phyloP scores from a whole-genome alignment of 2,113 vertebrate species.

The Thamnophis sirtalis region DNA sequence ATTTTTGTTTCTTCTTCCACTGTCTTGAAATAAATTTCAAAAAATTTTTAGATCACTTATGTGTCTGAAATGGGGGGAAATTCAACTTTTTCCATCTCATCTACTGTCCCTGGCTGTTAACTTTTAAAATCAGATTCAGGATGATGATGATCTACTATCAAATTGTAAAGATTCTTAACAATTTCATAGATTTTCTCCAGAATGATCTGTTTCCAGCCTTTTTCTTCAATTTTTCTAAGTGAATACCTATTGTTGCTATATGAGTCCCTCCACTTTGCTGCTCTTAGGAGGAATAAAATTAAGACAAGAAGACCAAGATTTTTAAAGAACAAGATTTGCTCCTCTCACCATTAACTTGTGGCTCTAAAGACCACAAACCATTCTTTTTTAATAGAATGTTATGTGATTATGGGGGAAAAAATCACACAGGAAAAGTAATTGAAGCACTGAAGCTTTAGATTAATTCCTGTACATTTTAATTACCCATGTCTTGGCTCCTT shows the following conservation, averaged over 20 bases:
- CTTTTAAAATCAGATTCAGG: not conserved
- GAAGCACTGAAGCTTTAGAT: not conserved
- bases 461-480: not conserved
- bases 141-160: not conserved
- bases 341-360: not conserved
- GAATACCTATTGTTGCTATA: not conserved
- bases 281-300: not conserved
- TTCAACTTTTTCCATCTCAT: not conserved
- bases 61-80: not conserved
- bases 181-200: not conserved
- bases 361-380: not conserved
- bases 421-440: not conserved
- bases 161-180: not conserved
- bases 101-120: not conserved
- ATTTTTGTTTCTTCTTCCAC: not conserved
- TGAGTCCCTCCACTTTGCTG: not conserved
- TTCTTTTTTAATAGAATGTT: not conserved
- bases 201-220: not conserved
- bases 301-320: not conserved
- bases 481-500: not conserved
- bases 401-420: not conserved
- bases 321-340: not conserved
- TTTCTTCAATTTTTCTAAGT: not conserved
- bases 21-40: not conserved
- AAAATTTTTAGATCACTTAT: not conserved